Conservation (phyloP, 1,140 invertebrate species). For the Propsilocerus akamusi region DNA sequence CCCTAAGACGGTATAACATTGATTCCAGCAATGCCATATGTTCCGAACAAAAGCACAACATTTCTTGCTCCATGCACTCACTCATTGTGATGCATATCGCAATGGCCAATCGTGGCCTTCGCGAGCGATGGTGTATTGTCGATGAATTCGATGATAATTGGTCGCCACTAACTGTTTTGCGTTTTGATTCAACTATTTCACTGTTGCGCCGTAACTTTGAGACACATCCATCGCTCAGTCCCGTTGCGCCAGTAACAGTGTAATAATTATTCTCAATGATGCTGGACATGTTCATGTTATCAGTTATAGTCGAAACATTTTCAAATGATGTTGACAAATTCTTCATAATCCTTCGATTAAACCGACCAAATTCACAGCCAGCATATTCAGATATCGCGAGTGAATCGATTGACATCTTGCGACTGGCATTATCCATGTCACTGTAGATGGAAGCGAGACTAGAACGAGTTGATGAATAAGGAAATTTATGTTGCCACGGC, state of each 20-base stretch:
- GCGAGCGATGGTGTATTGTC: conserved; percentile 6
- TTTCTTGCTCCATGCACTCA: conserved; percentile 28
- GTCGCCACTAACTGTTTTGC: conserved; percentile 9
- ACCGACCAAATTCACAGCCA: conserved; percentile 14
- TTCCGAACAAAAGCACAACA: conserved; percentile 53
- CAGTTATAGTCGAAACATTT: conserved; percentile 21
- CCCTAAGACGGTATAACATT: conserved; percentile 49
- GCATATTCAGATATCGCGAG: conserved; percentile 6
- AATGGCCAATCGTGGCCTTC: conserved; percentile 33
- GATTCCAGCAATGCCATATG: conserved; percentile 63
- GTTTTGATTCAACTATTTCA: conserved; percentile 19
- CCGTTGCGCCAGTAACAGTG: conserved; percentile 1
- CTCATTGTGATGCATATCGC: conserved; percentile 26
- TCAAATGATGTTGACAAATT: conserved; percentile 24
- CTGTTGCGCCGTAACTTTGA: conserved; percentile 16
- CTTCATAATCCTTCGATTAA: conserved; percentile 21
- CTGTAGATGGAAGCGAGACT: conserved; percentile 20
- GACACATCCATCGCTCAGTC: conserved; percentile 18
- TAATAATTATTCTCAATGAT: conserved; percentile 20
- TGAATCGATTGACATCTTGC: conserved; percentile 20
- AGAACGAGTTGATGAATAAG: conserved; percentile 20
- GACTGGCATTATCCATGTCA: conserved; percentile 16
- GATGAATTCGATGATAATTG: neutral
- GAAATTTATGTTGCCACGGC: conserved; percentile 14
- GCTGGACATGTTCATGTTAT: conserved; percentile 14